Evolutionary conservation across 2,113 vertebrate species (phyloP), one percentile per base, ranked within the genome.

Genomic region (Lasiurus borealis): DNA sequence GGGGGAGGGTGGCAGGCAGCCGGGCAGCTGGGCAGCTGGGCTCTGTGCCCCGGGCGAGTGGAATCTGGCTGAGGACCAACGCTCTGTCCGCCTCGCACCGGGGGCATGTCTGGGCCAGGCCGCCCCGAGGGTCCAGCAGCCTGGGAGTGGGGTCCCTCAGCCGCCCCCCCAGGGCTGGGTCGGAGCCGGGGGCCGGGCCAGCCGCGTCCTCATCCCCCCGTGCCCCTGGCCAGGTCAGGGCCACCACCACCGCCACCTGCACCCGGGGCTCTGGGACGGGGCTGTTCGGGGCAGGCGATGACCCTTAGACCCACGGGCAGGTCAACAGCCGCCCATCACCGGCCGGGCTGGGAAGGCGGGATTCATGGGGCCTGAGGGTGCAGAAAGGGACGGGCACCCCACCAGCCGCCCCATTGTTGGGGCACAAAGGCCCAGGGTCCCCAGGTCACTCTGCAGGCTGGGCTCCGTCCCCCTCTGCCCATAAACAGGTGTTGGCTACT

Each of bases 221-320:
- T 40, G 5, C 66, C 8, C 7, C 82, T 73, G 82, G 83, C 54
- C 68, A 40, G 71, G 66, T 50, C 85, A 44, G 44, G 54, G 92
- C 72, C 59, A 85, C 87, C n/a, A n/a, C n/a, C 97, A 94, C 75
- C 72, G 69, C 29, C 36, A 64, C 2, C 44, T 29, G 52, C 31
- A 15, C 57, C 9, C 85, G 68, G 23, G 27, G 78, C 62, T 71
- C 44, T 8, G n/a, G 82, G 72, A 59, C 6, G 2, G 3, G 66
- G 92, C 92, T 76, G 54, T 6, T 25, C 5, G 31, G 87, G 87
- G 80, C 90, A 77, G 88, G 85, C 23, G 21, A n/a, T 68, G 92
- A 93, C 89, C 91, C 57, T 75, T 75, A 54, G 84, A 68, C 66
- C 78, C 66, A 27, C 3, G 5, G 40, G 31, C 46, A 59, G 75